These are phyloP conservation scores for Periophthalmus modestus DNA, from an alignment of 2,113 vertebrate species.

Conservation along the genomic window DNA sequence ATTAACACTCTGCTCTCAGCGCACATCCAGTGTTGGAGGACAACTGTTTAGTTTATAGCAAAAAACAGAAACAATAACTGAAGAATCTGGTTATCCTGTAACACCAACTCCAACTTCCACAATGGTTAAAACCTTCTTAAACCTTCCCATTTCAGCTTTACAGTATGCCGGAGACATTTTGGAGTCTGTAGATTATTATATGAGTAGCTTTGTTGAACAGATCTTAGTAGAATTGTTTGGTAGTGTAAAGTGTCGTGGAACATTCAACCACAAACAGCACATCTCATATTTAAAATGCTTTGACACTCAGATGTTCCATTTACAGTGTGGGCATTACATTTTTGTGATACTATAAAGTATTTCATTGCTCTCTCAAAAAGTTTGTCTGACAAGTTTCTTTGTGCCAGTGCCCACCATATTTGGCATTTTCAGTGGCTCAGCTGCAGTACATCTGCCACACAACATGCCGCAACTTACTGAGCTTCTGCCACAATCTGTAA, in stretches of 20 bases:
- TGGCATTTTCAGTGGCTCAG: not conserved
- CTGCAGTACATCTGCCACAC: not conserved
- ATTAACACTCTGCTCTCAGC: conserved; percentile 30
- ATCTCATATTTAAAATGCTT: no score
- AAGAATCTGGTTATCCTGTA: not conserved
- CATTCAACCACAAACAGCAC: no score
- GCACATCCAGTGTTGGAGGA: not conserved
- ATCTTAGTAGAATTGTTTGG: no score
- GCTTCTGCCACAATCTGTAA: not conserved
- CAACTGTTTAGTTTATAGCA: not conserved
- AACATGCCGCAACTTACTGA: not conserved
- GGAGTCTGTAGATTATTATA: no score
- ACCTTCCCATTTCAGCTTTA: no score
- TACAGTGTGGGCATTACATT: not conserved
- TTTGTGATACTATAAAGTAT: not conserved
- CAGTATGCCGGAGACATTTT: not conserved
- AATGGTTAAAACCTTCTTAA: no score
- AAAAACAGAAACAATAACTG: not conserved
- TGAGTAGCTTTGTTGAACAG: no score
- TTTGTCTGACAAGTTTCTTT: not conserved
- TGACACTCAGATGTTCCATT: no score
- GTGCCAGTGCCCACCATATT: not conserved
- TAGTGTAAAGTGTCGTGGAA: no score
- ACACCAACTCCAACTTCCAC: no score
- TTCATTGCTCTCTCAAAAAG: not conserved